These are phyloP conservation scores for Lagopus leucura DNA, from an alignment of 2,113 vertebrate genomes.

Conservation along the genomic window DNA sequence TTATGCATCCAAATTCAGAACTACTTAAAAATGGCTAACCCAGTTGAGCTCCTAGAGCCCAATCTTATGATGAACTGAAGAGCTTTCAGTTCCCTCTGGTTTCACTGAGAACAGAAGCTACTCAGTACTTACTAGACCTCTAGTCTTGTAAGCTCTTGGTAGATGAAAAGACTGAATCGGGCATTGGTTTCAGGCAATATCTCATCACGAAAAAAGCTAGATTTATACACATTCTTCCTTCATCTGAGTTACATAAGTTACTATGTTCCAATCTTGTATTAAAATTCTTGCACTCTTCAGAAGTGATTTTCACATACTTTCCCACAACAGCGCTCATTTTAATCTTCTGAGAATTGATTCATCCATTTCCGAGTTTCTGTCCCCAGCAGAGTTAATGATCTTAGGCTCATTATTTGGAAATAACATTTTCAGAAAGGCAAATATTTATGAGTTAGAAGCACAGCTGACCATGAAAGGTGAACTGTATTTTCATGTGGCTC, in stretches of 20 bases:
- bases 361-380: not conserved
- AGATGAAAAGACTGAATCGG: not conserved
- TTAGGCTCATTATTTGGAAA: constrained; percentile 23
- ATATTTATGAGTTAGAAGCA: constrained; percentile 56
- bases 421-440: constrained; percentile 44
- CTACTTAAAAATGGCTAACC: not conserved
- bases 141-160: not conserved
- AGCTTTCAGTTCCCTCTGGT: not conserved
- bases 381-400: constrained; percentile 10
- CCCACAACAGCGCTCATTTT: not conserved
- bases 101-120: not conserved
- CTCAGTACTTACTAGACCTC: not conserved
- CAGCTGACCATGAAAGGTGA: constrained; percentile 48
- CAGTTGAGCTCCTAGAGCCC: not conserved
- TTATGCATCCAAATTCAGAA: not conserved
- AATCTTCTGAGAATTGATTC: not conserved
- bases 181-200: not conserved
- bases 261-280: not conserved
- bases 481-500: constrained; percentile 31
- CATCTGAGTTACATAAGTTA: not conserved
- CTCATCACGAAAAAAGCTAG: not conserved
- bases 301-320: not conserved
- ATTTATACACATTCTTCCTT: not conserved
- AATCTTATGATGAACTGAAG: not conserved
- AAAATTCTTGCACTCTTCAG: not conserved